Conservation (phyloP, 2,113 vertebrate genomes). For the Aldabrachelys gigantea region DNA sequence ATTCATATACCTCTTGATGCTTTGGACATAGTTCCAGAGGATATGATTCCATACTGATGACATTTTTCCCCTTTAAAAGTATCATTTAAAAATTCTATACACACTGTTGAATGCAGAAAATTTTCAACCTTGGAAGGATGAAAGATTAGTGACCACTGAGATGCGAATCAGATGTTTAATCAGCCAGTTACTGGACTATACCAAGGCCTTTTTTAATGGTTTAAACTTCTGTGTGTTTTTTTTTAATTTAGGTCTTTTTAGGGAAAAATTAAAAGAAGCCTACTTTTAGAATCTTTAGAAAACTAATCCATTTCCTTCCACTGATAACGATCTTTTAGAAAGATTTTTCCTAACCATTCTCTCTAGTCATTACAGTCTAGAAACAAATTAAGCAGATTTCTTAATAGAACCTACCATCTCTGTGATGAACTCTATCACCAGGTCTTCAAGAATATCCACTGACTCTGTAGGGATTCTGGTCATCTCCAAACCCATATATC, state of each 20-base stretch:
- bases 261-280: neutral
- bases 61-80: neutral
- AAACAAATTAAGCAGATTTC: neutral
- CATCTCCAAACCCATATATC: constrained; percentile 99
- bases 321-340: neutral
- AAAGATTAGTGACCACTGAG: too few species aligned
- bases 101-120: too few species aligned
- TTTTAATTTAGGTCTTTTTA: neutral
- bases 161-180: neutral
- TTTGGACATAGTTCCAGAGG: too few species aligned
- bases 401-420: constrained; percentile 87
- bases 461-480: constrained; percentile 99
- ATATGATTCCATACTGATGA: too few species aligned
- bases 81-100: neutral
- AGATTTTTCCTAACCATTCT: neutral
- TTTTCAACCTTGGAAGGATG: neutral
- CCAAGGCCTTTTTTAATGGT: neutral
- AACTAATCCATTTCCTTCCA: neutral
- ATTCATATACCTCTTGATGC: too few species aligned
- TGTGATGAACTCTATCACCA: constrained; percentile 98
- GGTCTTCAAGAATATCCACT: constrained; percentile 96
- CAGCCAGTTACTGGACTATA: too few species aligned
- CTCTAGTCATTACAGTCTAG: neutral
- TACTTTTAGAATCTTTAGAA: neutral
- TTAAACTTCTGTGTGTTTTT: too few species aligned